Evolutionary conservation across 2,113 vertebrate genomes (phyloP), one percentile per base, ranked within the genome.

Genomic region (Cololabis saira): DNA sequence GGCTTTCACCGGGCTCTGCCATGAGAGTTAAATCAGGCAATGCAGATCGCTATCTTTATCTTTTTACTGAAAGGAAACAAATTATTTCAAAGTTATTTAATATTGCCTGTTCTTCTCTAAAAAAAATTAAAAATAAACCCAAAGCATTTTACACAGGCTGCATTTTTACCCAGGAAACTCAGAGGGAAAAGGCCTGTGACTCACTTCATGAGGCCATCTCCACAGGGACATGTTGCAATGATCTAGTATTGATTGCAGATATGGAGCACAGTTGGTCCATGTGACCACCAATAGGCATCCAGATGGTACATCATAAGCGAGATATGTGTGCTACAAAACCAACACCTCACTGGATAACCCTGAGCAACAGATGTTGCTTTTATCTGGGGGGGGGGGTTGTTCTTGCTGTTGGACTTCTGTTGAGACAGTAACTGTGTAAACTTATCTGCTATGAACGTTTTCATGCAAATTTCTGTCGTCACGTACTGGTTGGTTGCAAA

Each of bases 281-380:
- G 15, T 52, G 55, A 65, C 64, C 57, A 61, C 45, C 49, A 58
- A 13, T 54, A 51, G 43, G 12, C 51, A 57, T 42, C 52, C 90
- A 91, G 85, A 88, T 87, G 82, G 83, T 69, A 44, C 45, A 59
- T 62, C 73, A 81, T 68, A 64, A 65, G 47, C 52, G 51, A 66
- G 68, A 77, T 22, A 7, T 59, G 47, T 56, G 68, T 18, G 68
- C 57, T 45, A 51, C 57, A 69, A 47, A 43, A 67, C 43, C 49
- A 57, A 57, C 82, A 83, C 71, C 75, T 83, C 73, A 52, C 71
- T n/a, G 42, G 53, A 82, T 56, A 44, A 47, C 60, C 50, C 63
- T 19, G 55, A 78, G 53, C 66, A 87, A 71, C 89, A 90, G 82
- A 90, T 84, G 83, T 76, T 78, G 61, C 62, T 71, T 56, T 84